These are phyloP conservation scores for Lagenorhynchus albirostris DNA, from an alignment of 2,113 vertebrate species.

Conservation along the genomic window DNA sequence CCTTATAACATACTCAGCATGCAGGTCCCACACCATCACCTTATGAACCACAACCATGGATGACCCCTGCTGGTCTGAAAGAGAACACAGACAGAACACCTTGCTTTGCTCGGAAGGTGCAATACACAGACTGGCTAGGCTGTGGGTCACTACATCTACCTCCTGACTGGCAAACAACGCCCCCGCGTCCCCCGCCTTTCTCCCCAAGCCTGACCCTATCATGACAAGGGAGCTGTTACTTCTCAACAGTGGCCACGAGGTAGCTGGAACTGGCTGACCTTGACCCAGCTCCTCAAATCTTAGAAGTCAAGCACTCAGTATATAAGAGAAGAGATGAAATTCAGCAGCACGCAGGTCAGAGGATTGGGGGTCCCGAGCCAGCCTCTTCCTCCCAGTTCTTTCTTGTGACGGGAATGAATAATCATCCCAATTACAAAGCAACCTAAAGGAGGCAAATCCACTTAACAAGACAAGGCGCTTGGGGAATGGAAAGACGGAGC, in stretches of 20 bases:
- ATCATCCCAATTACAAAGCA: slow-evolving; percentile 69
- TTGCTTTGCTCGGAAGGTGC: neutral
- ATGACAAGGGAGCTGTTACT: neutral
- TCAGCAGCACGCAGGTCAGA: neutral
- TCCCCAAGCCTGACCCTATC: neutral
- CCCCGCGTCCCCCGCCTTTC: neutral
- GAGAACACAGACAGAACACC: neutral
- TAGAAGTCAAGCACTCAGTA: neutral
- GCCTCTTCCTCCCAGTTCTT: slow-evolving; percentile 1
- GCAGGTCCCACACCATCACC: neutral
- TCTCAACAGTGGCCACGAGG: neutral
- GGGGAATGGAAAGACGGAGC: slow-evolving; percentile 20
- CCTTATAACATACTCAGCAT: neutral
- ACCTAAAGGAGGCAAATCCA: slow-evolving; percentile 58
- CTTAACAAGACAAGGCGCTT: slow-evolving; percentile 66
- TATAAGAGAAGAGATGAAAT: neutral
- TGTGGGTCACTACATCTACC: neutral
- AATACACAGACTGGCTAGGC: too few species aligned
- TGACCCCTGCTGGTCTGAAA: neutral
- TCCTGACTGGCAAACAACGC: neutral
- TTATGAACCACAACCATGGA: neutral
- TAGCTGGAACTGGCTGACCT: neutral
- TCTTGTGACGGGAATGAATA: slow-evolving; percentile 59
- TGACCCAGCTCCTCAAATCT: neutral
- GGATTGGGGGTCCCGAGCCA: slow-evolving; percentile 3